Base-by-base conservation (phyloP, 2,113 vertebrate genomes). In the Phoxinus phoxinus region DNA sequence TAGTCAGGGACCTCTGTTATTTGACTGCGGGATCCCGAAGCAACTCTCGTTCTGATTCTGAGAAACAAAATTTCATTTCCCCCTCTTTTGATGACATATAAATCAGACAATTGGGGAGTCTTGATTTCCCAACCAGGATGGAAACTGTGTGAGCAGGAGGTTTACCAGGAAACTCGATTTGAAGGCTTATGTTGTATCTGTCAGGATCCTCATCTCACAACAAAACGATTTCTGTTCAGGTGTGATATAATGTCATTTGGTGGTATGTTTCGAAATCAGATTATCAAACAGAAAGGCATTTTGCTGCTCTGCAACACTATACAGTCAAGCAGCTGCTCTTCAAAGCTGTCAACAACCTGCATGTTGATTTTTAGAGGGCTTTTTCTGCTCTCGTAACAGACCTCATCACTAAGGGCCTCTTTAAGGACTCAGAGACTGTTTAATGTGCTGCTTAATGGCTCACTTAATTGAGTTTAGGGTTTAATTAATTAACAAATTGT, bases 361-460 rank as follows among this genome's bases (percentile, higher is more conserved):
- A 83, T 58, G 67, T 37, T 56, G 48, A 53, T n/a, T 83, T 73
- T 72, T 8, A 58, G 19, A 30, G 44, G 32, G 2, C 27, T 58
- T 69, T 73, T 58, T 84, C 35, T 51, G 25, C 83, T 88, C 87
- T 90, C 91, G 90, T 93, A 92, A 93, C 90, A 89, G 91, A 92
- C 90, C 88, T 87, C 89, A 83, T 90, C 89, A 92, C 91, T 91
- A 92, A 90, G 87, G 89, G 87, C 86, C 90, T 89, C 46, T 71
- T 77, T 93, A 93, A 95, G 90, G 87, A 81, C 81, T 87, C 92
- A 91, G 90, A 94, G 93, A 92, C 90, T 90, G 93, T 93, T 93
- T 93, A 94, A 95, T 94, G 93, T 91, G 90, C 89, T 89, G 90
- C 90, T 90, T 94, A 95, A 95, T 95, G 93, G 91, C 88, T 89